Base-by-base conservation (phyloP, 2,797 vertebrate genomes). In the Scolopax bukidnonensis region DNA sequence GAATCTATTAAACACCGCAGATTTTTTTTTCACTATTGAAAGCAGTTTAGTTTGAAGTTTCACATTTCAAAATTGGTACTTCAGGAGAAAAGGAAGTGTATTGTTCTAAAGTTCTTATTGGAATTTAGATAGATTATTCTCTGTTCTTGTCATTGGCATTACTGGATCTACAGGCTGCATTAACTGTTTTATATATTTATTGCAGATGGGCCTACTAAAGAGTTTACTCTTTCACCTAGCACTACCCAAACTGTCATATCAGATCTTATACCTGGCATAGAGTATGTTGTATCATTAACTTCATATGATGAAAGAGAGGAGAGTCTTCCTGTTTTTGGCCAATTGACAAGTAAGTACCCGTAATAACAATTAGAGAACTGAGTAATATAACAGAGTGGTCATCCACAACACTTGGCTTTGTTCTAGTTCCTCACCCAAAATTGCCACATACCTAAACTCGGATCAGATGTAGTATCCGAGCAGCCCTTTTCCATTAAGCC, bases 301-400 rank as follows among this genome's bases (percentile, higher is more conserved):
- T 98, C 99, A n/a, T 99, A 98, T 91, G 77, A 97, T 27, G 97
- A 98, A 83, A 97, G 96, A 60, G 98, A 98, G 90, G 98, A 99
- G 97, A 99, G 99, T 97, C 91, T 99, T 74, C 98, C 99, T 89
- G 97, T 99, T 93, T 98, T 98, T 91, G 99, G 99, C 69, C 99
- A 99, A 95, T 97, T 99, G 93, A 99, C 99, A 97, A 98, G 99
- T 99, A 98, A 99, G 99, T 98, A 79, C 12, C 43, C 54, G 38
- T 76, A 65, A 85, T 45, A 50, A 56, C 28, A 79, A 14, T 70
- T 74, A 74, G 36, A 86, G 86, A 84, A 32, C 2, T 4, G 68
- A 33, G 28, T 25, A 43, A 38, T 20, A n/a, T 28, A 87, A 69
- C 8, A 25, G 40, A 68, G 25, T 0, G 4, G 20, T 54, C 54